Evolutionary conservation across 2,888 invertebrate genomes (phyloP).

Genomic region (Unio pictorum): DNA sequence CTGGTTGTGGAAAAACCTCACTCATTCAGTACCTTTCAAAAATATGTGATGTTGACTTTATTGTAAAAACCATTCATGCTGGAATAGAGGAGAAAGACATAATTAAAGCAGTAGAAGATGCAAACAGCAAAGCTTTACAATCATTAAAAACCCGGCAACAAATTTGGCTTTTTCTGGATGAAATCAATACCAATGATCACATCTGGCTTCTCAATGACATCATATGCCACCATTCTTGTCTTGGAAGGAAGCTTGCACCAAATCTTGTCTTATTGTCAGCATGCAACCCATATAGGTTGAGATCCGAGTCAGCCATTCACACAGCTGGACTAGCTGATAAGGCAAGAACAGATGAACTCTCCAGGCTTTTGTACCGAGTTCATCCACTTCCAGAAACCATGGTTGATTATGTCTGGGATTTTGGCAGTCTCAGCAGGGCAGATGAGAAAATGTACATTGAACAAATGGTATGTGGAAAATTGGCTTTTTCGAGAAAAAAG

Average conservation of each 20-base stretch:
- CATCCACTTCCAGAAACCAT: slow-evolving; percentile 26
- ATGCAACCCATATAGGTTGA: slow-evolving; percentile 24
- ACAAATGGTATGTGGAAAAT: slow-evolving; percentile 11
- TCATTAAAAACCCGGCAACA: slow-evolving; percentile 3
- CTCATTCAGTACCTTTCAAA: slow-evolving; percentile 18
- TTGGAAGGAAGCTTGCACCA: slow-evolving; percentile 15
- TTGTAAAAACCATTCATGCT: slow-evolving; percentile 18
- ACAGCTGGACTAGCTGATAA: slow-evolving; percentile 19
- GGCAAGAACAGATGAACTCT: slow-evolving; percentile 12
- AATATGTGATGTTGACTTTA: slow-evolving; percentile 8
- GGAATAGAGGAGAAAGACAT: slow-evolving; percentile 14
- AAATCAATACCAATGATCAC: slow-evolving; percentile 24
- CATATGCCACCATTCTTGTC: slow-evolving; percentile 2
- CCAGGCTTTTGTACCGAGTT: slow-evolving; percentile 24
- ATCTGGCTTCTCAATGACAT: slow-evolving; percentile 13
- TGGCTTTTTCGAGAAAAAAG: background rate
- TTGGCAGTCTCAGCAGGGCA: slow-evolving; percentile 10
- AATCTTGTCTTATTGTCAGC: slow-evolving; percentile 23
- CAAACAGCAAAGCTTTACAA: slow-evolving; percentile 5
- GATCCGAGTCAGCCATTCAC: slow-evolving; percentile 4
- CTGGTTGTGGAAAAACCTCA: slow-evolving; percentile 33
- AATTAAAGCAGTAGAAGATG: background rate
- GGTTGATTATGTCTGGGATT: slow-evolving; percentile 29
- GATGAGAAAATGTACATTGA: slow-evolving; percentile 22
- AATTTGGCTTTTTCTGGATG: slow-evolving; percentile 29